phyloP scores from a whole-genome alignment of 2,113 vertebrate genomes.

The Bolborhynchus lineola region DNA sequence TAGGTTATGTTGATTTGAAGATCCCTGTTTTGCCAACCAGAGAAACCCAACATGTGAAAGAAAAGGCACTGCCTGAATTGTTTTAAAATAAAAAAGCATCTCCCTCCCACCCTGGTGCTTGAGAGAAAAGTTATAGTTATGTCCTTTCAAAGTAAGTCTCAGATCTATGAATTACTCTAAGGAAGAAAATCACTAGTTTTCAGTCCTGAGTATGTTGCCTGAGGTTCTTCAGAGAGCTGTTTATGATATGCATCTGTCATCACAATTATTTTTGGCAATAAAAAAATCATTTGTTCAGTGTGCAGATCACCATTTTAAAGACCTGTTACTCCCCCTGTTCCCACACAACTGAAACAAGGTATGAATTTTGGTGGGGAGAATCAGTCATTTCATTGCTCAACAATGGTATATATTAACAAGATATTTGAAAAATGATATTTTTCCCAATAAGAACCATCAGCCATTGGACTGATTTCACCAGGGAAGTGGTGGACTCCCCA shows the following conservation, averaged over 20 bases:
- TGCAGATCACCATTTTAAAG: not conserved
- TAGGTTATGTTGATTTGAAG: not conserved
- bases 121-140: not conserved
- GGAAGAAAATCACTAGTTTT: not conserved
- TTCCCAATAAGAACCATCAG: not conserved
- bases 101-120: fast-evolving
- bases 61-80: not conserved
- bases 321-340: not conserved
- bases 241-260: not conserved
- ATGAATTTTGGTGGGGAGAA: not conserved
- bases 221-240: not conserved
- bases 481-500: not conserved
- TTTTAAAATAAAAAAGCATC: not conserved
- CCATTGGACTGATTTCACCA: not conserved
- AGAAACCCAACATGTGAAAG: not conserved
- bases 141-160: not conserved
- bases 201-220: not conserved
- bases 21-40: not conserved
- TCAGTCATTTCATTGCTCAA: not conserved
- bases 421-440: not conserved
- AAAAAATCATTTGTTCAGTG: not conserved
- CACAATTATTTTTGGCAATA: not conserved
- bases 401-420: not conserved
- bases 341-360: not conserved
- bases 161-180: not conserved